Evolutionary conservation across 2,797 vertebrate species (phyloP).

Genomic region (Halcyon leucocephala): DNA sequence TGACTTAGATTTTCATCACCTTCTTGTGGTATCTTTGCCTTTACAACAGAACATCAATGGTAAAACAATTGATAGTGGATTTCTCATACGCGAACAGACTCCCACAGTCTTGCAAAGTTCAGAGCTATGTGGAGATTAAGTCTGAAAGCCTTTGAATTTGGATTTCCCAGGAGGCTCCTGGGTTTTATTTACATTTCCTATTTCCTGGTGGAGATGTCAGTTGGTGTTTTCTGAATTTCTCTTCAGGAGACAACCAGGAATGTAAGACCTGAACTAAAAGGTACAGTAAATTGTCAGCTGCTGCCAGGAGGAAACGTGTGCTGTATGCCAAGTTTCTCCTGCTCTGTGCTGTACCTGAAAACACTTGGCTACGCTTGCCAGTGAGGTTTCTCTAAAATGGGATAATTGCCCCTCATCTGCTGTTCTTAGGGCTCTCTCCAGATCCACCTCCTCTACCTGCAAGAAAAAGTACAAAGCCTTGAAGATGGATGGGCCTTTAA

Average conservation of each 20-base stretch:
- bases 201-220: slow-evolving; percentile 46
- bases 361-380: background rate
- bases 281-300: background rate
- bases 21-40: background rate
- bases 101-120: background rate
- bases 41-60: background rate
- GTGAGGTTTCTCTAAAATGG: background rate
- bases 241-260: background rate
- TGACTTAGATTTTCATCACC: background rate
- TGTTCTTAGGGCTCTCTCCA: background rate
- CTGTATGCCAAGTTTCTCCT: background rate
- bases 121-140: background rate
- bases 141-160: background rate
- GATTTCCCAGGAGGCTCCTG: background rate
- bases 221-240: slow-evolving; percentile 16
- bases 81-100: background rate
- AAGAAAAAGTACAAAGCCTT: background rate
- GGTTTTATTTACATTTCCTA: slow-evolving; percentile 61
- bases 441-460: background rate
- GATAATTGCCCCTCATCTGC: background rate
- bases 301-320: background rate
- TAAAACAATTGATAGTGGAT: background rate
- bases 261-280: background rate
- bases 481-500: background rate
- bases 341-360: rapidly evolving